Base-by-base conservation (phyloP, 1,140 invertebrate genomes). In the Drusus annulatus region DNA sequence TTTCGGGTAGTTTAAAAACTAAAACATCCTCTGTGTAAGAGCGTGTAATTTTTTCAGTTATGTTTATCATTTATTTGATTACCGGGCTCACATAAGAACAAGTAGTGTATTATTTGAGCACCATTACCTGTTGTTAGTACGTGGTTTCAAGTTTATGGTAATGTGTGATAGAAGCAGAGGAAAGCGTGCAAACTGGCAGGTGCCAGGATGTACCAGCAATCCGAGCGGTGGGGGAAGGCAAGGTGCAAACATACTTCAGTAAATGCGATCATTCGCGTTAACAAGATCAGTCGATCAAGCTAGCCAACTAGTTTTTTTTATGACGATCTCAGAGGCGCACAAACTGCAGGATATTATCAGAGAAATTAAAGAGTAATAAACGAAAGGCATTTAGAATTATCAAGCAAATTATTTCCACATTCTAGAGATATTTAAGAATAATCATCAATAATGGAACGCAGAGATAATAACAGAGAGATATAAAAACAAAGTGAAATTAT, bases 141-240 rank as follows among this genome's bases (percentile, higher is more conserved):
- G 23, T 31, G 63, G 56, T 13, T 60, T 60, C 13, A 23, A 45
- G 56, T 60, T 60, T 21, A 21, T 60, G 17, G 16, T 60, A 60
- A 19, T 23, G 3, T 19, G 56, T 23, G 56, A 23, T 60, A 23
- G 56, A 60, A 60, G 56, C 7, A 60, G 17, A 23, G 19, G 56
- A 19, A 60, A 60, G 17, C 17, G 56, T 21, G 17, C 17, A 21
- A 60, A 21, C 56, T 15, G 17, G 63, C 63, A 68, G 63, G 63
- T 68, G 63, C 28, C 63, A 68, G 63, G 63, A 68, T 68, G 63
- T 68, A 45, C 36, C 17, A 16, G n/a, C 13, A 68, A 31, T 45
- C 17, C 10, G 31, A 68, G 17, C 28, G 6, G 63, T 17, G 31
- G 63, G 63, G 28, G 3, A 2, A 68, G 17, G 63, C 63, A 36